phyloP scores from a whole-genome alignment of 2,113 vertebrate species.

The Oncorhynchus masou region DNA sequence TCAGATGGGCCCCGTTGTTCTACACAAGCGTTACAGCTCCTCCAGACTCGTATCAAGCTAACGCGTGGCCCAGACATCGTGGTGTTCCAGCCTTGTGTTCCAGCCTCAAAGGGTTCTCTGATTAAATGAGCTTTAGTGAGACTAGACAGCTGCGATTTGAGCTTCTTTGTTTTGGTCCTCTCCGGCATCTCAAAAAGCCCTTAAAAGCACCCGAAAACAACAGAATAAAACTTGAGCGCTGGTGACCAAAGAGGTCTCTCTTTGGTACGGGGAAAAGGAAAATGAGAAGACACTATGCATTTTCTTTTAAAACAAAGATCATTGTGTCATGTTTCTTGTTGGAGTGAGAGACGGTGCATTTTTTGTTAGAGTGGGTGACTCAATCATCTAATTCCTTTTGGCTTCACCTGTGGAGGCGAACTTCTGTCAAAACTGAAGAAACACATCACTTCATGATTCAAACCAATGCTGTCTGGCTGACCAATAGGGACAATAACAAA shows the following conservation, averaged over 20 bases:
- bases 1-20: slow-evolving; percentile 6
- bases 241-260: not conserved
- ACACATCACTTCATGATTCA: not conserved
- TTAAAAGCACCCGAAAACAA: slow-evolving; percentile 3
- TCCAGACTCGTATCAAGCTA: not conserved
- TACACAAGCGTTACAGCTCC: slow-evolving; percentile 24
- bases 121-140: slow-evolving; percentile 25
- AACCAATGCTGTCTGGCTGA: not conserved
- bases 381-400: not conserved
- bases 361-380: too few species aligned
- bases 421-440: not conserved
- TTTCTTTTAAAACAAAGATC: slow-evolving; percentile 8
- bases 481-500: not conserved
- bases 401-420: not conserved
- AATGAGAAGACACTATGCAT: too few species aligned
- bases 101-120: slow-evolving; percentile 24
- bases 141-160: slow-evolving; percentile 1
- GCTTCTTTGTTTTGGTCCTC: not conserved
- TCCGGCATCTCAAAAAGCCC: not conserved
- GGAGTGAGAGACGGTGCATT: not conserved
- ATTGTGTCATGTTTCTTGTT: not conserved
- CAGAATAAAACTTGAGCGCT: slow-evolving; percentile 4
- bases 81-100: slow-evolving; percentile 15
- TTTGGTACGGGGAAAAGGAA: too few species aligned
- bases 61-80: too few species aligned